These are phyloP conservation scores for Verasper variegatus DNA, from an alignment of 2,113 vertebrate species.

Conservation along the genomic window DNA sequence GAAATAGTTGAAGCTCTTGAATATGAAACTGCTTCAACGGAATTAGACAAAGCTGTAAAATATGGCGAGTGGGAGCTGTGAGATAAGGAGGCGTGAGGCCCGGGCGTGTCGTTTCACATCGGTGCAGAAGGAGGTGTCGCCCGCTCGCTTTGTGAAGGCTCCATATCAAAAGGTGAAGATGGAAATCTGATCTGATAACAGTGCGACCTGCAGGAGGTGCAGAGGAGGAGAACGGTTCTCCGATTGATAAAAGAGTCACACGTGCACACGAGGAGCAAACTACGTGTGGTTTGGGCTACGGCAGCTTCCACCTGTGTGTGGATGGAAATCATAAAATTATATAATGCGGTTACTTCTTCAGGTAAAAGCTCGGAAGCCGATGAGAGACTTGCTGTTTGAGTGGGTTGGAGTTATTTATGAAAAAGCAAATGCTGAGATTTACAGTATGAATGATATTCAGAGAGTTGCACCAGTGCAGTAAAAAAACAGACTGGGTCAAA, in stretches of 20 bases:
- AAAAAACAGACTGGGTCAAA: no score
- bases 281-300: no score
- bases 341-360: no score
- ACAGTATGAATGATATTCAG: no score
- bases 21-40: conserved; percentile 3
- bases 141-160: conserved; percentile 6
- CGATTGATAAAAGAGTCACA: background rate
- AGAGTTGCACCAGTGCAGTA: no score
- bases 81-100: conserved; percentile 46
- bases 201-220: conserved; percentile 50
- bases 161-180: conserved; percentile 38
- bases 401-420: no score
- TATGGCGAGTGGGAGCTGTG: background rate
- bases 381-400: no score
- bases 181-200: conserved; percentile 44
- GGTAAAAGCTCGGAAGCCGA: no score
- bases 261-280: background rate
- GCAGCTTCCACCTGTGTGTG: no score
- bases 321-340: no score
- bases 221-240: background rate
- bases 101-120: conserved; percentile 31
- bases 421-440: no score
- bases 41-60: conserved; percentile 1
- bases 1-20: conserved; percentile 26
- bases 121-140: conserved; percentile 42